Evolutionary conservation across 2,888 invertebrate genomes (phyloP), one percentile per base, ranked within the genome.

Genomic region (Catocala fraxini): DNA sequence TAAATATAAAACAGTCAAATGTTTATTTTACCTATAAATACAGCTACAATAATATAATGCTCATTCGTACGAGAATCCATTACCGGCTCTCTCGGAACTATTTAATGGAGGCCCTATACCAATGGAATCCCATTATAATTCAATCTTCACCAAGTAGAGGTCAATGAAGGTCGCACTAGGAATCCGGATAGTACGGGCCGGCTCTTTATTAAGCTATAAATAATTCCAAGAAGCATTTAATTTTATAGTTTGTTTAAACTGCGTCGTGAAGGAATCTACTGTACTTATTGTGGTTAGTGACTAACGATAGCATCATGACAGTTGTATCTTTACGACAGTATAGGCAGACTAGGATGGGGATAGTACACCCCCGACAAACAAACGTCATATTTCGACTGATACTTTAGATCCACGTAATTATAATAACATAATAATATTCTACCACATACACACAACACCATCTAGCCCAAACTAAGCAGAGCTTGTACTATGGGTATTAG

Each of bases 141-240:
- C 65, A 75, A 70, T 75, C 67, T 59, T 48, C 52, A 57, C 48
- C 46, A 41, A 15, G 49, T 56, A 64, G 58, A 57, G 71, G 77
- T 76, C 79, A 79, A 61, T 62, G 52, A 65, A 70, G 77, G 70
- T 71, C 63, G 64, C 63, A 33, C 49, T 55, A 62, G 71, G 71
- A 70, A 75, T 75, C 62, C 54, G 51, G 58, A 49, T 55, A 63
- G 69, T 58, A 54, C 55, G 62, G 65, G 52, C 54, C 55, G 34
- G 42, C 11, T 15, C 39, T 25, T 42, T 34, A 59, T 58, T 51
- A 49, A 59, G 49, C 45, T 64, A 65, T 77, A 65, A 64, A 73
- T 65, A 59, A 5, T 41, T 11, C 4, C 6, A 9, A 12, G 9
- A 13, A 35, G 48, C 56, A 49, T 43, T 39, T 39, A 39, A 0